Base-by-base conservation (phyloP, 2,797 vertebrate genomes). In the Euthynnus affinis region DNA sequence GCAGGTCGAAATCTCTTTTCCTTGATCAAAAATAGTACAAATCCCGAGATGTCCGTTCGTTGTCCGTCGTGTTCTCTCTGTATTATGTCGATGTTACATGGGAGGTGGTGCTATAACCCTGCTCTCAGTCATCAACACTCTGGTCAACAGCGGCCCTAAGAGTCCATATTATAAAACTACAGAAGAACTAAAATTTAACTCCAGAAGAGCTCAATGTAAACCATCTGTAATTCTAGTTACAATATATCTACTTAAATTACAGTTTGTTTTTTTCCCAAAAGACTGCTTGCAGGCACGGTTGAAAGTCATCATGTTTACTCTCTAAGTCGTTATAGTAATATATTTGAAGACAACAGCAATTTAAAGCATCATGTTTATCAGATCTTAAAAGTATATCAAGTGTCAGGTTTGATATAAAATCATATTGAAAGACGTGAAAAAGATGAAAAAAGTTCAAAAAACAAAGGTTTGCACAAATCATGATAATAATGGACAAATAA, bases 71-170 rank as follows among this genome's bases (percentile, higher is more conserved):
- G 42, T 8, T 76, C 22, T 40, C 3, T 76, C 32, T 56, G 15
- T 9, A 55, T 71, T 78, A 37, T 7, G 74, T 46, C 56, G 37
- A 40, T 6, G 52, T 63, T 12, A 62, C 1, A 51, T 32, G 44
- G 83, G 82, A 80, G 75, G 83, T 75, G 17, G 1, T 62, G 49
- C 18, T 74, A 9, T 40, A 70, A 27, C 29, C 6, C 51, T 51
- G 0, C 40, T 8, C 9, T 29, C 34, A 27, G 1, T 8, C 17
- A 1, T 22, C 25, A 3, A 74, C 61, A 64, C 14, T 59, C 22
- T 81, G 49, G 71, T 58, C 68, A 80, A 71, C 81, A 88, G 86
- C 83, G 83, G 68, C 89, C 66, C 89, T 85, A 62, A 71, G 86
- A 89, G 87, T 83, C 23, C 62, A 79, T 8, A 58, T 3, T 3